Evolutionary conservation across 2,888 invertebrate genomes (phyloP), one percentile per base, ranked within the genome.

Genomic region (Encarsia formosa): DNA sequence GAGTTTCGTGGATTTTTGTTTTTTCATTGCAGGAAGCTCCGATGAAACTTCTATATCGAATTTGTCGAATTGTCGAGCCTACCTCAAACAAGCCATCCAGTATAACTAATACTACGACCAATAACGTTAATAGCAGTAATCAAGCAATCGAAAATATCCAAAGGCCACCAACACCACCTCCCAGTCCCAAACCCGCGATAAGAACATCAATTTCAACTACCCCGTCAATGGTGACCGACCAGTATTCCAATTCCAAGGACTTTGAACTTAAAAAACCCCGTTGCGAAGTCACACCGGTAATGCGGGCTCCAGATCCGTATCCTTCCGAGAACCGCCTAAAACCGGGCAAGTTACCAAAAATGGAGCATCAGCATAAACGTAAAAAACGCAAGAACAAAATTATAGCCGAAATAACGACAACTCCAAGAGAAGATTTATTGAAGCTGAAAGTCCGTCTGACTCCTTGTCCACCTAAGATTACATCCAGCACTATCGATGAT

Each of bases 341-440:
- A 50, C 56, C 57, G 4, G 56, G 56, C 11, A 67, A 69, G 45
- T 26, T 61, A 16, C 51, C 60, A 0, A 67, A 66, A 31, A 19
- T 65, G 23, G 70, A 70, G 31, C 70, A 70, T 23, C 63, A 62
- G 5, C 65, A 63, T 42, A 70, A 70, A 49, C 61, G 66, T 4
- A 65, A 61, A 43, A 69, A 66, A 40, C 66, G 68, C 23, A 61
- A 67, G 1, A 70, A 68, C 52, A 70, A 70, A 35, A 65, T 70
- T 5, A 70, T 70, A n/a, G 70, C 70, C 3, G 70, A 70, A 35
- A 70, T 70, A 24, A 70, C 70, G 2, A 70, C 70, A 1, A 70
- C 65, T 2, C 70, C 70, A 2, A 58, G 67, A 5, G 70, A 70
- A 40, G 70, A 70, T 46, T 52, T 70, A 37, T 41, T 70, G n/a